phyloP scores from a whole-genome alignment of 2,113 vertebrate genomes.

The Tetrao urogallus region DNA sequence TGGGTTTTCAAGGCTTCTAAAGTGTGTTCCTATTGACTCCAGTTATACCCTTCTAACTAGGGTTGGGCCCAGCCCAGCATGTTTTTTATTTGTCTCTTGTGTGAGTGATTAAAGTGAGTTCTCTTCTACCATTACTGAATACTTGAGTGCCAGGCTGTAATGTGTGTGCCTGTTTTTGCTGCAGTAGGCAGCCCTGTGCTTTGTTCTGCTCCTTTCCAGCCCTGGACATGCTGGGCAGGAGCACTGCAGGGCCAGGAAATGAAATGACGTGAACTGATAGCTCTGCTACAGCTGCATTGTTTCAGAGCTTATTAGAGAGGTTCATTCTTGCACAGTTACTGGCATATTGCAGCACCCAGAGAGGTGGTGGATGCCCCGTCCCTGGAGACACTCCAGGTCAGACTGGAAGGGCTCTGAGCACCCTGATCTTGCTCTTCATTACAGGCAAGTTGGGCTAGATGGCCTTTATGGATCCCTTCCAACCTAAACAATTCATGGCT shows the following conservation, averaged over 20 bases:
- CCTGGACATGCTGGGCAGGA: not conserved
- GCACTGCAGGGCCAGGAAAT: not conserved
- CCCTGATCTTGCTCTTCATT: no score
- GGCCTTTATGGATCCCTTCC: no score
- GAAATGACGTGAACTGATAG: slow-evolving; percentile 25
- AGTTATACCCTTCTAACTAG: not conserved
- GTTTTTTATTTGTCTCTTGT: not conserved
- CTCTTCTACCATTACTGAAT: not conserved
- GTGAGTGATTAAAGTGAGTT: not conserved
- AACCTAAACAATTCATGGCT: no score
- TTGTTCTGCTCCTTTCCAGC: not conserved
- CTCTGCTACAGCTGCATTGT: slow-evolving; percentile 25
- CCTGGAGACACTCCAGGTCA: no score
- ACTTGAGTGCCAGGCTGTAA: not conserved
- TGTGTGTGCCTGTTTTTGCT: not conserved
- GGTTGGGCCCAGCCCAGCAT: not conserved
- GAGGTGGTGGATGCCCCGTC: no score
- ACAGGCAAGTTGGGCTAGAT: no score
- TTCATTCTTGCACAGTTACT: slow-evolving; percentile 49
- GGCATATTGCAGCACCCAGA: not conserved
- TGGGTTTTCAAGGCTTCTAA: not conserved
- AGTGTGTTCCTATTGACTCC: slow-evolving; percentile 7
- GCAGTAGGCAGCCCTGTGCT: not conserved
- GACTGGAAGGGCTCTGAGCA: no score
- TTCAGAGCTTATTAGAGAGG: slow-evolving; percentile 52